phyloP scores from a whole-genome alignment of 2,113 vertebrate species.

The Chelonoidis abingdonii region DNA sequence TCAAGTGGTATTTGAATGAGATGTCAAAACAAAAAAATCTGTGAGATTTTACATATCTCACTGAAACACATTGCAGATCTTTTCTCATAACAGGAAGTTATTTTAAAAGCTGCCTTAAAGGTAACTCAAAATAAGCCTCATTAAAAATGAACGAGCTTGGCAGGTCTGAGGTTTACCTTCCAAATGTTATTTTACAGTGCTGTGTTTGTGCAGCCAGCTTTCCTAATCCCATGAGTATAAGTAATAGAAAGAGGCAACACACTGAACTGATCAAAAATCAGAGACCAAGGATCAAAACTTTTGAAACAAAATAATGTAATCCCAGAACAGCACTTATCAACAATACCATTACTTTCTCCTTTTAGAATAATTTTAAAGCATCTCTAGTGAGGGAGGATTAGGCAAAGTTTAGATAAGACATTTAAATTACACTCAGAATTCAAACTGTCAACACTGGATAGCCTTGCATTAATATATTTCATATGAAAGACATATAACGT shows the following conservation, averaged over 20 bases:
- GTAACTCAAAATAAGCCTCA: background rate
- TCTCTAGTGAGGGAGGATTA: fast-evolving
- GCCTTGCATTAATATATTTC: background rate
- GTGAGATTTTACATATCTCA: fast-evolving
- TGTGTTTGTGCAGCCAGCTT: background rate
- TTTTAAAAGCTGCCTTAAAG: background rate
- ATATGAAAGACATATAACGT: fast-evolving
- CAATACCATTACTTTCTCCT: fast-evolving
- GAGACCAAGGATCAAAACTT: background rate
- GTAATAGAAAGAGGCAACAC: background rate
- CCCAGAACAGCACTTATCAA: fast-evolving
- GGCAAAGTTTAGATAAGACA: background rate
- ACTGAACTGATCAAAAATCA: background rate
- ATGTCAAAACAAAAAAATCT: background rate
- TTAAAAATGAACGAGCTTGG: fast-evolving
- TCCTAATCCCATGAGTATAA: background rate
- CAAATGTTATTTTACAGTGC: fast-evolving
- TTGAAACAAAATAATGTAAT: background rate
- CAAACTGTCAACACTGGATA: fast-evolving
- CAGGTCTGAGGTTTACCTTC: fast-evolving
- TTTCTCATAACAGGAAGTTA: background rate
- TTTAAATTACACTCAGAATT: fast-evolving
- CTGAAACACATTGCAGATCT: background rate
- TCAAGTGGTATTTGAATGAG: background rate
- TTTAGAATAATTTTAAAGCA: fast-evolving